Percentiles rank a stretch among this genome's conserved stretches.
These are phyloP conservation scores for Schizaphis graminum DNA, from an alignment of 2,888 invertebrate genomes.

Conservation along the genomic window DNA sequence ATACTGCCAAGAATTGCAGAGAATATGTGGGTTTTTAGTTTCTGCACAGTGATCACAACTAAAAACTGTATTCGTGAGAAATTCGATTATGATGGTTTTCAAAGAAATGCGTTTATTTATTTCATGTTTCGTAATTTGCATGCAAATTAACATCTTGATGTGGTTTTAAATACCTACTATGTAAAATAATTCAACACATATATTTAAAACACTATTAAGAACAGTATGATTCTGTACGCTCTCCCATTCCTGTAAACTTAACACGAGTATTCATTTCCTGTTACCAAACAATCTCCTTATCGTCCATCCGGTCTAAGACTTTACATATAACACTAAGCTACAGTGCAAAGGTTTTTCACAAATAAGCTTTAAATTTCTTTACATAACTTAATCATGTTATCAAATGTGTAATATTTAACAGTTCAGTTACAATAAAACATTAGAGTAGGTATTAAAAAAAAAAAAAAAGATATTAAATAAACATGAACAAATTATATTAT, in stretches of 20 bases:
- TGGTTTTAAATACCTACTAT: constrained; percentile 23
- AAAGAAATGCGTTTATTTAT: constrained; percentile 7
- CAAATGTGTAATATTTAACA: background rate
- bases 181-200: background rate
- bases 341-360: constrained; percentile 34
- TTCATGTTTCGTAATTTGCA: constrained; percentile 16
- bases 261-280: constrained; percentile 60
- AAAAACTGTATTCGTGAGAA: background rate
- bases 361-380: background rate
- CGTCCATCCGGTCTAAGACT: constrained; percentile 47
- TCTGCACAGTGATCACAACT: background rate
- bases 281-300: constrained; percentile 60
- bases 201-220: background rate
- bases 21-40: background rate
- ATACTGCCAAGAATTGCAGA: background rate
- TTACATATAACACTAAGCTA: background rate
- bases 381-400: background rate
- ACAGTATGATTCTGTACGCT: background rate
- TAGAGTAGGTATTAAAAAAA: background rate
- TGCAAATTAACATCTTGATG: constrained; percentile 26
- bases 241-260: background rate
- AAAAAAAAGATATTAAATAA: background rate
- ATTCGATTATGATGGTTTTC: background rate
- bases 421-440: background rate
- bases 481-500: background rate